Conservation (phyloP, 2,888 invertebrate species). For the Caenorhabditis panamensis region DNA sequence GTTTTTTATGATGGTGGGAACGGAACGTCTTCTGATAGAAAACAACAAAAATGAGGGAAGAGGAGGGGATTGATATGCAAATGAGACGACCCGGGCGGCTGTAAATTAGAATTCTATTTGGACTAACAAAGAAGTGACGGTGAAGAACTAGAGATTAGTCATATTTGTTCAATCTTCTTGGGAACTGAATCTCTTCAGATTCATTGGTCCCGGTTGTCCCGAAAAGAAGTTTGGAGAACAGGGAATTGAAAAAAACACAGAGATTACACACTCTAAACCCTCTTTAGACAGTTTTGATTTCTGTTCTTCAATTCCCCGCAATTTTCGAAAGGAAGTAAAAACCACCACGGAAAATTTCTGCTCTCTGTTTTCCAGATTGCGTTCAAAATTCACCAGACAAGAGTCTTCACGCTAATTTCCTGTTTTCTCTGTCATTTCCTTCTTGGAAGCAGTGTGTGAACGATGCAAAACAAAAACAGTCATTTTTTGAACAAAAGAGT, state of each 20-base stretch:
- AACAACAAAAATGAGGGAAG: neutral
- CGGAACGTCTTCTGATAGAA: constrained; percentile 37
- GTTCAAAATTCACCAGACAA: neutral
- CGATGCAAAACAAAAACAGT: constrained; percentile 26
- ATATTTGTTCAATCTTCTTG: constrained; percentile 38
- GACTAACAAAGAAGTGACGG: constrained; percentile 43
- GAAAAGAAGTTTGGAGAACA: no score
- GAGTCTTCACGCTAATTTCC: neutral
- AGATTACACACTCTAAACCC: no score
- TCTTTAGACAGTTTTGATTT: neutral
- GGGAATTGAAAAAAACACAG: no score
- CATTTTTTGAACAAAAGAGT: constrained; percentile 9
- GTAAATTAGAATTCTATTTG: constrained; percentile 53
- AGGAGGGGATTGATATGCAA: constrained; percentile 46
- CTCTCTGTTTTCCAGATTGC: no score
- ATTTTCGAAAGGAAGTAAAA: neutral
- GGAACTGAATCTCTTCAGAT: constrained; percentile 8
- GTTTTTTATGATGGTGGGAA: constrained; percentile 57
- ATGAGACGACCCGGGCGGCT: constrained; percentile 25
- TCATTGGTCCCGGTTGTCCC: neutral
- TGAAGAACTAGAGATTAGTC: constrained; percentile 42
- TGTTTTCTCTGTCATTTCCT: no score
- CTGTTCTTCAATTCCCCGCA: neutral
- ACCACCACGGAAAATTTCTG: no score
- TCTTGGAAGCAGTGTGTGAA: no score